Evolutionary conservation across 2,888 invertebrate genomes (phyloP), one percentile per base, ranked within the genome.

Genomic region (Taphrorychus bicolor): DNA sequence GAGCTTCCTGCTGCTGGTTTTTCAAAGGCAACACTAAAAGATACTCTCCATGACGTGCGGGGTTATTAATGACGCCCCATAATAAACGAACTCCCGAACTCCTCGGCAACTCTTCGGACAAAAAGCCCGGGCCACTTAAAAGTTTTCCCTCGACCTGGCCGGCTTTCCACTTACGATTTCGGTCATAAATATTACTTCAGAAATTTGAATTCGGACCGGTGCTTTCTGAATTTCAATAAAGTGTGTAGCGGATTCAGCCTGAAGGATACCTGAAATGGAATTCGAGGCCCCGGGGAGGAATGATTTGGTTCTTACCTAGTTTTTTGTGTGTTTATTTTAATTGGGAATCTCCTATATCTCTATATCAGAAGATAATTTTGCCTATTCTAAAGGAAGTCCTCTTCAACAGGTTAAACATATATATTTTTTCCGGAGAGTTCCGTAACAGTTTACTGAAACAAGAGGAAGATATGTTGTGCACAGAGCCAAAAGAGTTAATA

Each of bases 181-280:
- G 64, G 60, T 64, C 69, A 69, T 69, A 69, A 69, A 69, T 69
- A 69, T 69, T 60, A 69, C 69, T 69, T 64, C 64, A 60, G 69
- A 64, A 69, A 69, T 69, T 69, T 69, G 69, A 69, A 69, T 69
- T 69, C 42, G 63, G 69, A 59, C 57, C 64, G 63, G 40, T 65
- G 69, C 64, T 64, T 64, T 64, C 64, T 60, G 69, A 69, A 69
- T 69, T 69, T 69, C 64, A 69, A 69, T 69, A 69, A 68, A 60
- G 64, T 40, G n/a, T n/a, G 21, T 11, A 48, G 23, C 22, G 59
- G 66, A 60, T 59, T 60, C 56, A 17, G 41, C 48, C 45, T 60
- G 32, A 62, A 58, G 59, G 59, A 59, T 68, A 59, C 56, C 68
- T 68, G 67, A 59, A 68, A 63, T 68, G 68, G 68, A 68, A 59